Evolutionary conservation across 2,888 invertebrate genomes (phyloP).

Genomic region (Drosophila borborema): DNA sequence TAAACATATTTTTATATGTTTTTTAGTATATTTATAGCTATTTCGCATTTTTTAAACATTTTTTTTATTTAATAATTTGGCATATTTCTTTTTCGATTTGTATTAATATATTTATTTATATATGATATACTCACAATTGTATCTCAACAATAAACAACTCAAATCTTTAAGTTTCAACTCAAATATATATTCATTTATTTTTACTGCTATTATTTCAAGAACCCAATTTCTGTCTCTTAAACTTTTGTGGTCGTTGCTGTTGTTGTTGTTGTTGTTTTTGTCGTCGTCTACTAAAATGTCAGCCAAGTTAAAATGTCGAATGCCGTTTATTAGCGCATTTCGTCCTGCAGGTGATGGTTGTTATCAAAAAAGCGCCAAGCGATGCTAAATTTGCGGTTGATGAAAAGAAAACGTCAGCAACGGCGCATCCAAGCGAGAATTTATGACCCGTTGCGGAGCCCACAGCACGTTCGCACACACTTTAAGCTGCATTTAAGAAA

Average conservation of each 20-base stretch:
- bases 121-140: background rate
- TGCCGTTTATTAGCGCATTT: conserved; percentile 69
- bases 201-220: background rate
- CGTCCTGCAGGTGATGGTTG: conserved; percentile 54
- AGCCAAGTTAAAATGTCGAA: conserved; percentile 58
- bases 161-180: background rate
- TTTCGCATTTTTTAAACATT: too few species aligned
- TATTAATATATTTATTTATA: background rate
- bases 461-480: conserved; percentile 50
- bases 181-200: background rate
- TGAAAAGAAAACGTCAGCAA: conserved; percentile 72
- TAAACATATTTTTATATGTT: too few species aligned
- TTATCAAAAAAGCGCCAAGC: conserved; percentile 64
- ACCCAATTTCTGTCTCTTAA: background rate
- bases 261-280: background rate
- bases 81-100: too few species aligned
- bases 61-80: too few species aligned
- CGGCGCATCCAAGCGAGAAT: conserved; percentile 53
- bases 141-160: background rate
- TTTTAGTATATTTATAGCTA: too few species aligned
- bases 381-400: conserved; percentile 68
- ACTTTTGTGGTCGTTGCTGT: background rate
- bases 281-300: conserved; percentile 22
- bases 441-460: conserved; percentile 53
- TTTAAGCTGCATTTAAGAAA: conserved; percentile 48